These are phyloP conservation scores for Hippasteria phrygiana DNA, from an alignment of 53 echinoderm and acorn worm species.

Conservation along the genomic window DNA sequence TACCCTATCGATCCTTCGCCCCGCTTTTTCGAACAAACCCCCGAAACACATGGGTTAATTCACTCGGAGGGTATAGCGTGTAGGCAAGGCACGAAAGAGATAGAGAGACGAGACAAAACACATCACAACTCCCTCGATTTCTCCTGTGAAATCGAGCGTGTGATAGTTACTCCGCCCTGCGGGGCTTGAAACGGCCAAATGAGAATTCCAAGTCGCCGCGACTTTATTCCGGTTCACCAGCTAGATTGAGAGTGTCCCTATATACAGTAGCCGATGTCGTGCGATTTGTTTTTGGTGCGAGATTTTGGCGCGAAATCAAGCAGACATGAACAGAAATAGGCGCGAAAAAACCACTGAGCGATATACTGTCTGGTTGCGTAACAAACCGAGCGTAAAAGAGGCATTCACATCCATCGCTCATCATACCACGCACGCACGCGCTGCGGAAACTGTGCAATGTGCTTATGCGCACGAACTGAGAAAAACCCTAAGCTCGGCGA, in stretches of 20 bases:
- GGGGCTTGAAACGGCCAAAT: not conserved
- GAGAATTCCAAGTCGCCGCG: not conserved
- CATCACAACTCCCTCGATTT: not conserved
- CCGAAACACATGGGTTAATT: not conserved
- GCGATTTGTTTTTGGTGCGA: not conserved
- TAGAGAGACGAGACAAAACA: no score
- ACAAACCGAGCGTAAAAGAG: no score
- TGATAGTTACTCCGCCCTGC: not conserved
- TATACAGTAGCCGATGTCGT: not conserved
- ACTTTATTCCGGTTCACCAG: not conserved
- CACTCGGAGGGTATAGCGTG: not conserved
- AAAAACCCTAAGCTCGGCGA: not conserved
- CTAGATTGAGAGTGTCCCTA: not conserved
- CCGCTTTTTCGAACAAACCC: not conserved
- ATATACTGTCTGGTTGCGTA: not conserved
- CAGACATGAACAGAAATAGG: not conserved
- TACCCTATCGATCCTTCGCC: not conserved
- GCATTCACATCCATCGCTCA: not conserved
- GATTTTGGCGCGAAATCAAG: not conserved
- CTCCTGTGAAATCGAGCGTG: not conserved
- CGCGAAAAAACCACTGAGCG: not conserved
- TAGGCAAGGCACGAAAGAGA: not conserved
- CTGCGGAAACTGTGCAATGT: not conserved
- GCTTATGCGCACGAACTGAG: not conserved
- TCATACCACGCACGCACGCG: not conserved